Base-by-base conservation (phyloP, 2,113 vertebrate species). In the Ursus arctos region DNA sequence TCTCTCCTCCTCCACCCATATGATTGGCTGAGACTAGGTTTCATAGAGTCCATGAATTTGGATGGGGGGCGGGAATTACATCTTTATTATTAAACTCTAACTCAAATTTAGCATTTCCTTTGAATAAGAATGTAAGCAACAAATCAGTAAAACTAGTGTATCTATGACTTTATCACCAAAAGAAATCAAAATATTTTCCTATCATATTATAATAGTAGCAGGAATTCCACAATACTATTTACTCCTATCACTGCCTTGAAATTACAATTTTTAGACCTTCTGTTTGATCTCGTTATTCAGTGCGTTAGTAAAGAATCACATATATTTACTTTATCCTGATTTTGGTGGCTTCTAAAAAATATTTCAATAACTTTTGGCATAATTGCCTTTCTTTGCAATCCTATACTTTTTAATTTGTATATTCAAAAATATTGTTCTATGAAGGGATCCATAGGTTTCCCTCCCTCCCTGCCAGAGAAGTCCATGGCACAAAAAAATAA, bases 101-200 rank as follows among this genome's bases (percentile, higher is more conserved):
- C 43, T 94, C 88, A 95, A 86, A 87, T 67, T 77, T 96, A 93
- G 36, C 36, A 24, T 95, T 69, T 83, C 26, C 57, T 94, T 97
- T 84, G 13, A 95, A 71, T 77, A 57, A 81, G 49, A 94, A 81
- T 88, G 0, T 91, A 88, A 90, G 26, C 65, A 83, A n/a, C 74
- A 95, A 93, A 81, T 69, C 74, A 51, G 19, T 81, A 72, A 81
- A 95, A 76, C 57, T 92, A 59, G 33, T 26, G 0, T 71, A 92
- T 51, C 65, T 79, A 7, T 85, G 57, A 95, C 53, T 88, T 88
- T 40, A 90, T 89, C 79, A 57, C 55, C 49, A 47, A 10, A 40
- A 77, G 11, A 93, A 80, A 67, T 94, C 80, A 51, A 89, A 22
- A 15, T 88, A 67, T 81, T 71, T 92, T 79, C 43, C 24, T 28